Conservation (phyloP, 2,888 invertebrate genomes). For the Zeuzera pyrina region DNA sequence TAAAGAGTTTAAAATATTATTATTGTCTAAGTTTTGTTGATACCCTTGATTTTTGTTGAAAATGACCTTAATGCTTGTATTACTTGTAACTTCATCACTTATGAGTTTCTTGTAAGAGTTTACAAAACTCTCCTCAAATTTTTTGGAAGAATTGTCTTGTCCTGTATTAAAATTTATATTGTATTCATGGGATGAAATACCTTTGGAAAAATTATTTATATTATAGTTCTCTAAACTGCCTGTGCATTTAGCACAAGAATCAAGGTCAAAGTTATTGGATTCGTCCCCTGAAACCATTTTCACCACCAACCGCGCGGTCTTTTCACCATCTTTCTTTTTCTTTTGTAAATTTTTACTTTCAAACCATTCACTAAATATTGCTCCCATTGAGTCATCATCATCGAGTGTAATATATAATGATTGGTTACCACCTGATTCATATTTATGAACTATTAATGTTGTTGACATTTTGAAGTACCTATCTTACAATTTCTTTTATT, state of each 20-base stretch:
- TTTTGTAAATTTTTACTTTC: conserved; percentile 32
- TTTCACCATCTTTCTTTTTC: conserved; percentile 35
- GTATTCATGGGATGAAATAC: no score
- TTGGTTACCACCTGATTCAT: conserved; percentile 47
- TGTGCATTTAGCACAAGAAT: conserved; percentile 38
- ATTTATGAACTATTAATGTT: conserved; percentile 61
- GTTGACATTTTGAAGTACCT: conserved; percentile 37
- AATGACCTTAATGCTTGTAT: background rate
- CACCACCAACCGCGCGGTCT: conserved; percentile 48
- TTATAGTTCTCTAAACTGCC: no score
- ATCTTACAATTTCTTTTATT: no score
- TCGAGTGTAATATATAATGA: conserved; percentile 43
- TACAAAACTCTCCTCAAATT: no score
- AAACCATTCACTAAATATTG: conserved; percentile 46
- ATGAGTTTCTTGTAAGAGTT: no score
- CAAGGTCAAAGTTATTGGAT: conserved; percentile 39
- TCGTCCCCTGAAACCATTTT: conserved; percentile 48
- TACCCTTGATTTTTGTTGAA: background rate
- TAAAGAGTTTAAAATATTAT: background rate
- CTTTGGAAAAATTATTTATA: no score
- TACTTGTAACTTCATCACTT: no score
- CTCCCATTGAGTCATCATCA: conserved; percentile 25
- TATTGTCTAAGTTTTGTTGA: background rate
- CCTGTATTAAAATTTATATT: no score
- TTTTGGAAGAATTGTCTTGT: no score